A percentile compares a stretch with the other conserved stretches of the same genome.
Evolutionary conservation across 2,888 invertebrate species (phyloP).

Genomic region (Leptinotarsa juncta): DNA sequence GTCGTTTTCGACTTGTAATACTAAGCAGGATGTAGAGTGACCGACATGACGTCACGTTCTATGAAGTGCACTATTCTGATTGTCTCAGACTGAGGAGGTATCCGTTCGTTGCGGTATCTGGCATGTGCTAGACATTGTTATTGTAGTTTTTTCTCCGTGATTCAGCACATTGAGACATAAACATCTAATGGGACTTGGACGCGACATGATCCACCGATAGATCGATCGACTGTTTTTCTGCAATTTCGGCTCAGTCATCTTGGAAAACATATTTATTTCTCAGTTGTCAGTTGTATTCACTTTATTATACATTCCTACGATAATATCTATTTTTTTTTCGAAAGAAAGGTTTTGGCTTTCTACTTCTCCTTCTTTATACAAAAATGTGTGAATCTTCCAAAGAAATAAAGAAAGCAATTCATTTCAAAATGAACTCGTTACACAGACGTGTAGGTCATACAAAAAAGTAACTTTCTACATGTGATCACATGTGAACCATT

Average conservation of each 20-base stretch:
- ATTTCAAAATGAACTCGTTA: no score
- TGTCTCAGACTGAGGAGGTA: not conserved
- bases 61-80: slow-evolving; percentile 13
- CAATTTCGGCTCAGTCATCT: not conserved
- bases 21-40: slow-evolving; percentile 32
- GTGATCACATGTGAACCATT: no score
- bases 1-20: slow-evolving; percentile 38
- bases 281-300: no score
- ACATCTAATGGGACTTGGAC: not conserved
- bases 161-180: slow-evolving; percentile 1
- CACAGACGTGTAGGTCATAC: no score
- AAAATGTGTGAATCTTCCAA: no score
- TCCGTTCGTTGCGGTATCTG: slow-evolving; percentile 7
- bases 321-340: no score
- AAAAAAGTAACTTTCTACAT: no score
- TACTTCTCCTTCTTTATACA: no score
- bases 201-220: not conserved
- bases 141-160: slow-evolving; percentile 3
- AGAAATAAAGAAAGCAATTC: no score
- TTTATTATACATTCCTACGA: no score
- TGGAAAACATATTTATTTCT: no score
- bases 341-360: no score
- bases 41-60: slow-evolving; percentile 37
- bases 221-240: not conserved
- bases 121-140: not conserved